Base-by-base conservation (phyloP, 2,888 invertebrate genomes). In the Pammene fasciana region DNA sequence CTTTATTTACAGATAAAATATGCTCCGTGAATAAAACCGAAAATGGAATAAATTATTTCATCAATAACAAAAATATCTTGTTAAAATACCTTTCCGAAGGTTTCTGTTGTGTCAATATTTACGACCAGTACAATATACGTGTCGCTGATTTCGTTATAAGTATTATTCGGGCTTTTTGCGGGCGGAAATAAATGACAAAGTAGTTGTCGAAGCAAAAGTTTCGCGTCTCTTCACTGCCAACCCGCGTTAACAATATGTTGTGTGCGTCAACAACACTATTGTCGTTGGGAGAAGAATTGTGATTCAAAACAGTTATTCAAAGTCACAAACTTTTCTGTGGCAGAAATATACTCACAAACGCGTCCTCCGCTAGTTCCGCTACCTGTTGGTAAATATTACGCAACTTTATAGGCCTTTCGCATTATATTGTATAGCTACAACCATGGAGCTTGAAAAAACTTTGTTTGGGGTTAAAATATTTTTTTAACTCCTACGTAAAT, bases 1-100 rank as follows among this genome's bases (percentile, higher is more conserved):
- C 73, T 78, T 75, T 78, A 78, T 79, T 76, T 78, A 71, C 76
- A 72, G 76, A 54, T 55, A 38, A 55, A 70, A 70, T 46, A 54
- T 46, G n/a, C 54, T 48, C 46, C 7, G 14, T 26, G 54, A 60
- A 60, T 65, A 65, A 55, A 62, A 18, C 45, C 65, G 57, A 41
- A 26, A 65, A 60, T 43, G 48, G 70, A 60, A 70, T 70, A 70
- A 70, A 70, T 65, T 70, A 70, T 70, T 70, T 65, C 65, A 70
- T 70, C 60, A 65, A 59, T 65, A 65, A 64, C 38, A 54, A 65
- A 70, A 65, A 65, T 55, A 54, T 38, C 13, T 34, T 68, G n/a
- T 45, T 0, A 48, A 70, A 65, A 68, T 59, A 68, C 65, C 18
- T 59, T 45, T 16, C 34, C 38, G 46, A 52, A 18, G 50, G 56